A percentile compares a stretch with the other conserved stretches of the same genome.
Evolutionary conservation across 2,888 invertebrate species (phyloP).

Genomic region (Vesta saturnalis): DNA sequence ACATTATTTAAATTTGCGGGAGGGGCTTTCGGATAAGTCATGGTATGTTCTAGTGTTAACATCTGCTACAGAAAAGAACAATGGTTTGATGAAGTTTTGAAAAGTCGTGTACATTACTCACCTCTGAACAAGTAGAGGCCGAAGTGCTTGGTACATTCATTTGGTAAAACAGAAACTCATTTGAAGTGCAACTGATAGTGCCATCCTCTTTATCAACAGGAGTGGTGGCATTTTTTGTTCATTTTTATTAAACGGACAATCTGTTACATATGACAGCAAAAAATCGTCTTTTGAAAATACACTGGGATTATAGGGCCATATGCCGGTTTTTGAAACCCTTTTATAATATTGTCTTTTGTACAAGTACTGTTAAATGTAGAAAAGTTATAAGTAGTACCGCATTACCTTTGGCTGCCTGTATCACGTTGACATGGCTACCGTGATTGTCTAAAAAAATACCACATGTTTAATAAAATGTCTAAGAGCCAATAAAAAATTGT

Average conservation of each 20-base stretch:
- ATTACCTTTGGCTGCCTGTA: no score
- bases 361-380: neutral
- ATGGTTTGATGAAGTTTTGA: no score
- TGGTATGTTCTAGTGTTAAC: neutral
- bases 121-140: no score
- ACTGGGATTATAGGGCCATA: neutral
- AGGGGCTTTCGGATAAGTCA: neutral
- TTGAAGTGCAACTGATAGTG: no score
- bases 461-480: conserved; percentile 50
- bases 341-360: neutral
- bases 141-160: neutral
- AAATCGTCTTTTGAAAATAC: neutral
- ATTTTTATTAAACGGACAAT: neutral
- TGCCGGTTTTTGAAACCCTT: neutral
- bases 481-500: conserved; percentile 48
- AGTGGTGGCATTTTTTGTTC: neutral
- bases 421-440: conserved; percentile 42
- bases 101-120: no score
- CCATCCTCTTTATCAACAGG: neutral
- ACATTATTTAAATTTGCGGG: neutral
- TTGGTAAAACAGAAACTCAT: no score
- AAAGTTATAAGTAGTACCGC: no score
- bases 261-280: neutral
- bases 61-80: neutral
- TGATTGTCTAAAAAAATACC: conserved; percentile 51